Evolutionary conservation across 2,797 vertebrate species (phyloP).

Genomic region (Acrossocheilus fasciatus): DNA sequence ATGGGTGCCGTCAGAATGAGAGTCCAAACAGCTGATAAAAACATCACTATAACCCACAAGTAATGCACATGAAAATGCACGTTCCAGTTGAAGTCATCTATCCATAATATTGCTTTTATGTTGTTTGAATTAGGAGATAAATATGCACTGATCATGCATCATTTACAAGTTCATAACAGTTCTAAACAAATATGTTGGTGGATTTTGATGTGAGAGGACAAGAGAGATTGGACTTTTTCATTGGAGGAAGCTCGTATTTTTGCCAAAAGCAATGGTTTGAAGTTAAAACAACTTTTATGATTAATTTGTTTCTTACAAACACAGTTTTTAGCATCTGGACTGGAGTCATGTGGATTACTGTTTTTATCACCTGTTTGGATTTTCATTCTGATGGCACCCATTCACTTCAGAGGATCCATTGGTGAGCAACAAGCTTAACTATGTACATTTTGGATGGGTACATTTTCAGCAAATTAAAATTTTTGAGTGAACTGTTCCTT

Average conservation of each 20-base stretch:
- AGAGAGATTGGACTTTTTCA: not conserved
- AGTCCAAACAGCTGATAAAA: not conserved
- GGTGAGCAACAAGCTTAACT: not conserved
- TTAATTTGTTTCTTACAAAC: not conserved
- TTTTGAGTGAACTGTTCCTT: not conserved
- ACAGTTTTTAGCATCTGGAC: not conserved
- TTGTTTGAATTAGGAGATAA: not conserved
- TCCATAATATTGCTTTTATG: not conserved
- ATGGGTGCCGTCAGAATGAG: not conserved
- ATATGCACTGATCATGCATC: not conserved
- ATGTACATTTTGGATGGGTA: not conserved
- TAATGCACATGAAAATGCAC: not conserved
- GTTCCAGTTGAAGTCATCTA: not conserved
- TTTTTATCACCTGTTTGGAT: not conserved
- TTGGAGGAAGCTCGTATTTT: not conserved
- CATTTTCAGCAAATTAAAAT: not conserved
- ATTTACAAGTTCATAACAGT: not conserved
- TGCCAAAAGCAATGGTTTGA: not conserved
- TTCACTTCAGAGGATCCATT: not conserved
- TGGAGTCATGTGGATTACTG: not conserved
- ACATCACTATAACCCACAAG: not conserved
- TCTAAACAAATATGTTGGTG: not conserved
- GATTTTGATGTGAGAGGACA: not conserved
- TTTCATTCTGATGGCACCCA: not conserved
- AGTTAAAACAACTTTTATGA: not conserved